Evolutionary conservation across 2,797 vertebrate genomes (phyloP), one percentile per base, ranked within the genome.

Genomic region (Lutjanus campechanus): DNA sequence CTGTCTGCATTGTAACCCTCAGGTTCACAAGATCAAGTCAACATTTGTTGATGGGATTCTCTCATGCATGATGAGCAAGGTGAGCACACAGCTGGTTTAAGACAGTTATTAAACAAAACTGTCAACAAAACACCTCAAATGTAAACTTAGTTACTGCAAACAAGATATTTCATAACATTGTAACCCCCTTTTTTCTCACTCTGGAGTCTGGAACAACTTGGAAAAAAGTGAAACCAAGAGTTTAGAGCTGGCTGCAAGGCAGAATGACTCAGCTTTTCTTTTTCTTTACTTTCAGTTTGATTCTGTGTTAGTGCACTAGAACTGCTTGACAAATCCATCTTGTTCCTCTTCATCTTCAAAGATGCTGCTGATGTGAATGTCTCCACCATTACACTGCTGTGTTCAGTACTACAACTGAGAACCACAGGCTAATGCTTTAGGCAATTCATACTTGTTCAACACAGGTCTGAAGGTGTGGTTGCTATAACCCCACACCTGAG

Each of bases 11-110:
- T 81, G 36, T 79, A 40, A 58, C 22, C 61, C 46, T 29, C 88
- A 99, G 97, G 92, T 98, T 85, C 97, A 96, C 90, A 98, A 98
- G 91, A 96, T 97, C 93, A 99, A 98, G 90, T 97, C 97, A 20
- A 93, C 97, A 8, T 99, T 97, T 64, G 92, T 99, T 61, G 98
- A 99, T 68, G 97, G 97, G 53, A 93, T 98, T 63, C 91, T 90
- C 17, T 95, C 93, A 0, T 97, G 95, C 87, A 93, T 96, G 92
- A 91, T 93, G 91, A 95, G 78, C 75, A 96, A 97, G 96, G 97
- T 98, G 91, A 91, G 91, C 4, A 1, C n/a, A 8, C 12, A 47
- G 12, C 56, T 58, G 9, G 15, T 64, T 59, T 43, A 20, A 70
- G 11, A 11, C 19, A 16, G 56, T 4, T 36, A 22, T 11, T 29